phyloP scores from a whole-genome alignment of 92 coral and sea anemone species.

The Heliopora coerulea region DNA sequence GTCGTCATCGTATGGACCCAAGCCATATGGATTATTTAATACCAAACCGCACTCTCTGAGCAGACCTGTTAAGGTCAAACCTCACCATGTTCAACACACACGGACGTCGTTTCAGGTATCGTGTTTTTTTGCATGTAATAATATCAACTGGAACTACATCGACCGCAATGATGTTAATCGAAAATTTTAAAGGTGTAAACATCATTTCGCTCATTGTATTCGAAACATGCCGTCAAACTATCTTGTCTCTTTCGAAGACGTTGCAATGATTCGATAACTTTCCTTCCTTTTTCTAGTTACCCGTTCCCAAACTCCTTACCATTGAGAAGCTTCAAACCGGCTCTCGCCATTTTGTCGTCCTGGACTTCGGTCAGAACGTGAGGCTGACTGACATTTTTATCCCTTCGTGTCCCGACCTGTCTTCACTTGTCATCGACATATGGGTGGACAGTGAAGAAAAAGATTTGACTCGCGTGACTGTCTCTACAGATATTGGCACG shows the following conservation, averaged over 20 bases:
- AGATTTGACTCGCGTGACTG: slow-evolving; percentile 84
- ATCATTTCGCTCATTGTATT: too few relatives aligned
- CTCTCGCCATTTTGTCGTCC: slow-evolving; percentile 91
- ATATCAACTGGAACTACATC: too few relatives aligned
- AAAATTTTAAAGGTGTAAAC: too few relatives aligned
- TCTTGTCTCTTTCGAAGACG: too few relatives aligned
- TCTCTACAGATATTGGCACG: slow-evolving; percentile 80
- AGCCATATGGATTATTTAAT: not conserved
- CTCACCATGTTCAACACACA: slow-evolving; percentile 24
- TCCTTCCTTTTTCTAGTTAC: slow-evolving; percentile 56
- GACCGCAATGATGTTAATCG: too few relatives aligned
- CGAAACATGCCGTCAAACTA: too few relatives aligned
- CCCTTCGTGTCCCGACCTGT: slow-evolving; percentile 85
- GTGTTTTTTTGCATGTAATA: too few relatives aligned
- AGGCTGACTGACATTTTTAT: slow-evolving; percentile 86
- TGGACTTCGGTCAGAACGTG: slow-evolving; percentile 90
- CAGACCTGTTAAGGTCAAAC: not conserved
- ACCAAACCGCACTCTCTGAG: not conserved
- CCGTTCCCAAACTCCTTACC: slow-evolving; percentile 78
- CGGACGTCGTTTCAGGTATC: slow-evolving; percentile 34
- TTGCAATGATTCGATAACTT: not conserved
- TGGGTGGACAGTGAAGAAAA: slow-evolving; percentile 87
- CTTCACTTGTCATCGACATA: slow-evolving; percentile 84
- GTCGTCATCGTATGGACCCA: slow-evolving; percentile 3
- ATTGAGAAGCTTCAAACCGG: slow-evolving; percentile 97